phyloP scores from a whole-genome alignment of 2,888 invertebrate species.

The Drosophila maculinotata region DNA sequence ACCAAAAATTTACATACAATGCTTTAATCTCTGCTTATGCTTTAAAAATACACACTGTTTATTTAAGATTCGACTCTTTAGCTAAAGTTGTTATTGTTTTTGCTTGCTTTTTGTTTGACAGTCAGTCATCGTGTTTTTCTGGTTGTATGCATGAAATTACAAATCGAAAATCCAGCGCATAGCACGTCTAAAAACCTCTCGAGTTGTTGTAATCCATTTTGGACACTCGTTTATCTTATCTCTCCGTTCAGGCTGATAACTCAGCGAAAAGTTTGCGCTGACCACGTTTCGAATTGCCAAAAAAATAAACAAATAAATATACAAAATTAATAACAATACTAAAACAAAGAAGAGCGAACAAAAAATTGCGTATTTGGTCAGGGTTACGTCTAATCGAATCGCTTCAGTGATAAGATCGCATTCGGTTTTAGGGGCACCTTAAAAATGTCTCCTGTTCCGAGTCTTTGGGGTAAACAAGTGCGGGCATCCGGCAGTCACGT shows the following conservation, averaged over 20 bases:
- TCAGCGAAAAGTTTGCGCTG: slow-evolving; percentile 36
- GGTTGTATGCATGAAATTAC: slow-evolving; percentile 51
- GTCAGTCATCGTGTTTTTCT: slow-evolving; percentile 65
- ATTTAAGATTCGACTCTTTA: slow-evolving; percentile 29
- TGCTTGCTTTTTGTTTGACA: slow-evolving; percentile 42
- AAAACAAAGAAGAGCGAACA: slow-evolving; percentile 9
- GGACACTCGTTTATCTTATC: slow-evolving; percentile 56
- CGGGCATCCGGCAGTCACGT: slow-evolving; percentile 8
- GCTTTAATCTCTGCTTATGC: slow-evolving; percentile 26
- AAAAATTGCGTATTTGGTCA: slow-evolving; percentile 16
- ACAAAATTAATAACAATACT: slow-evolving; percentile 4
- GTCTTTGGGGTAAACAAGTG: background rate
- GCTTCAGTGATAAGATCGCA: slow-evolving; percentile 35
- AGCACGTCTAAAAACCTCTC: slow-evolving; percentile 34
- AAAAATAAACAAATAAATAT: slow-evolving; percentile 5
- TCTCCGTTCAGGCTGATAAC: slow-evolving; percentile 45
- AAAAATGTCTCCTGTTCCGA: background rate
- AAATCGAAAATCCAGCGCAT: slow-evolving; percentile 29
- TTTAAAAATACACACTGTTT: slow-evolving; percentile 6
- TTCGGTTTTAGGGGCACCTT: background rate
- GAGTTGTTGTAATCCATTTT: slow-evolving; percentile 46
- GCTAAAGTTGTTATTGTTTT: slow-evolving; percentile 42
- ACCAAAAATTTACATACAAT: slow-evolving; percentile 40
- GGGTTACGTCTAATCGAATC: slow-evolving; percentile 38
- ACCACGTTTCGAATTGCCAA: slow-evolving; percentile 50